Evolutionary conservation across 2,113 vertebrate genomes (phyloP), one percentile per base, ranked within the genome.

Genomic region (Apodemus sylvaticus): DNA sequence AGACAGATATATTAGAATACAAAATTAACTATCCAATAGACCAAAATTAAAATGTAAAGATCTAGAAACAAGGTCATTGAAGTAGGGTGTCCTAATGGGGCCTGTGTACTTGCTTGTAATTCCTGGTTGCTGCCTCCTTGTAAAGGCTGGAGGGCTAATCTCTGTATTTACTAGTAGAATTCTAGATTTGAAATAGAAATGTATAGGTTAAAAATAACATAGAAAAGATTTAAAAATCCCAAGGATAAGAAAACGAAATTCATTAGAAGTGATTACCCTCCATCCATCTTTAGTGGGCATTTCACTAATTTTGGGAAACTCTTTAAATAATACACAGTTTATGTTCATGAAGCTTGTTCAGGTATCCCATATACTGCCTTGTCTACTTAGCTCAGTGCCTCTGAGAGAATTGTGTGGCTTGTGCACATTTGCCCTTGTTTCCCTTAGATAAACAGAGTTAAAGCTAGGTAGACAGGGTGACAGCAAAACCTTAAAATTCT

Each of bases 21-120:
- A 4, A 12, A 66, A 42, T 51, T 79, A 66, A n/a, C 58, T 48
- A 7, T 36, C 42, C 53, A 53, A 36, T 64, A 81, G 66, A 68
- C 14, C 36, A 62, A 82, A 55, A 31, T 81, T 42, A 88, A 66
- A 53, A n/a, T 26, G 55, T 42, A 29, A 88, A 90, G 53, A 34
- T 11, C 16, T 17, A 4, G 36, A 19, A n/a, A 45, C 10, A 51
- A 7, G 17, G 34, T 79, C 51, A 78, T 5, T n/a, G 31, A 22
- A 13, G 11, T 13, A 14, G 22, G 0, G 7, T 48, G 4, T 2
- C n/a, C 20, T 17, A 24, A 42, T 39, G 29, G 2, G 34, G 36
- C 14, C n/a, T 26, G 11, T 42, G n/a, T 7, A 10, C n/a, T 42
- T 60, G 9, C 19, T 9, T 34, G 6, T 9, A 24, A 29, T 87